Evolutionary conservation across 2,797 vertebrate species (phyloP).

Genomic region (Lerista edwardsae): DNA sequence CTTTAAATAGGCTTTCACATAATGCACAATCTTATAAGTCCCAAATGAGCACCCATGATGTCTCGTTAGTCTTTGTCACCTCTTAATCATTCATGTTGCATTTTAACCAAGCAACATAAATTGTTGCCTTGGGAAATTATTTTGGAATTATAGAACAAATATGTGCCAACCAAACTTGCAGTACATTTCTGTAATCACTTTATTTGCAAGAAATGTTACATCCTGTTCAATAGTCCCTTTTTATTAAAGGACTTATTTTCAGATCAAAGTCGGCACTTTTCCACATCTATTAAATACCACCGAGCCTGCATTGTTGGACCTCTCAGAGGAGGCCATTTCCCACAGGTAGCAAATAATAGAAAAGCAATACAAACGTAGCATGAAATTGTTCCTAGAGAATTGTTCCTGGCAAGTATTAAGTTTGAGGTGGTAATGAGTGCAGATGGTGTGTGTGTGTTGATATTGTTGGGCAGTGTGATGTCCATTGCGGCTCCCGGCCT

Average conservation of each 20-base stretch:
- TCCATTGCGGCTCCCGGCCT: no score
- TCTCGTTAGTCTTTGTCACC: slow-evolving; percentile 70
- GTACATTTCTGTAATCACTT: slow-evolving; percentile 49
- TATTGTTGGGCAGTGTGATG: no score
- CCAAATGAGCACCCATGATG: slow-evolving; percentile 64
- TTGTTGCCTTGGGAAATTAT: slow-evolving; percentile 68
- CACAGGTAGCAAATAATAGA: slow-evolving; percentile 22
- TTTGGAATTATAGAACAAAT: slow-evolving; percentile 60
- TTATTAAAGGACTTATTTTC: slow-evolving; percentile 38
- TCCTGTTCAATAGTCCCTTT: slow-evolving; percentile 22
- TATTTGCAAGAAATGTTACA: slow-evolving; percentile 45
- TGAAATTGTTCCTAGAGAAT: not conserved
- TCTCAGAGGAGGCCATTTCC: slow-evolving; percentile 15
- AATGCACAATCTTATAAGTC: slow-evolving; percentile 65
- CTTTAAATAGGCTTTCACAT: slow-evolving; percentile 64
- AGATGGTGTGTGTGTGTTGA: not conserved
- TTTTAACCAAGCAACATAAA: slow-evolving; percentile 69
- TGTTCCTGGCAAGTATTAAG: not conserved
- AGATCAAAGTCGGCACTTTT: slow-evolving; percentile 42
- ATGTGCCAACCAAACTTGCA: slow-evolving; percentile 47
- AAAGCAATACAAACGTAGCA: not conserved
- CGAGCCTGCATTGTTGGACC: slow-evolving; percentile 36
- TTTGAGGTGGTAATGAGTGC: not conserved
- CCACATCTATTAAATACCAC: slow-evolving; percentile 40
- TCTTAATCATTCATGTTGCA: slow-evolving; percentile 67